Conservation (phyloP, 64 coral and sea anemone genomes). For the Acropora tenuis region DNA sequence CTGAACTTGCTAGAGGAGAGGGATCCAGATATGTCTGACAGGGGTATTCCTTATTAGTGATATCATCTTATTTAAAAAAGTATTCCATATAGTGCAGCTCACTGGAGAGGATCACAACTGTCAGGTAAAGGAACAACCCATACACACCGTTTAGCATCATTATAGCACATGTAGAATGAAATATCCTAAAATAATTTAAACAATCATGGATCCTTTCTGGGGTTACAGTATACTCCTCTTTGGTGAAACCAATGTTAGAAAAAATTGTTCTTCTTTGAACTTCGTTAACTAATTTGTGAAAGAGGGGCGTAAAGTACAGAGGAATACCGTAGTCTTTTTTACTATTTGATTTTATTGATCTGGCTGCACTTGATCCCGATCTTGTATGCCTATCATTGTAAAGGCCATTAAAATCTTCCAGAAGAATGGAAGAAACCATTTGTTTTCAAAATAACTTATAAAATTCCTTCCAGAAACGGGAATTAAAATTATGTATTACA, state of each 20-base stretch:
- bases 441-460: no score
- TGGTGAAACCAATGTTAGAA: constrained; percentile 64
- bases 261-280: constrained; percentile 55
- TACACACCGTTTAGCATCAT: constrained; percentile 63
- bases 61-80: constrained; percentile 71
- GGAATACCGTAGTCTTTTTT: no score
- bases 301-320: constrained; percentile 19
- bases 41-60: constrained; percentile 75
- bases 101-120: constrained; percentile 58
- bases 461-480: no score
- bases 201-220: constrained; percentile 70
- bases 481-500: no score
- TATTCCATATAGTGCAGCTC: constrained; percentile 74
- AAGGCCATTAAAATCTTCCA: no score
- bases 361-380: no score
- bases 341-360: no score
- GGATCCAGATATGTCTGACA: constrained; percentile 80
- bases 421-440: no score
- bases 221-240: constrained; percentile 53
- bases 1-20: constrained; percentile 66
- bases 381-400: no score
- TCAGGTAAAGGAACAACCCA: constrained; percentile 29
- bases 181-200: constrained; percentile 62
- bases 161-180: constrained; percentile 75
- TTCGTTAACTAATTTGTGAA: constrained; percentile 45